Evolutionary conservation across 2,797 vertebrate genomes (phyloP), one percentile per base, ranked within the genome.

Genomic region (Semotilus atromaculatus): DNA sequence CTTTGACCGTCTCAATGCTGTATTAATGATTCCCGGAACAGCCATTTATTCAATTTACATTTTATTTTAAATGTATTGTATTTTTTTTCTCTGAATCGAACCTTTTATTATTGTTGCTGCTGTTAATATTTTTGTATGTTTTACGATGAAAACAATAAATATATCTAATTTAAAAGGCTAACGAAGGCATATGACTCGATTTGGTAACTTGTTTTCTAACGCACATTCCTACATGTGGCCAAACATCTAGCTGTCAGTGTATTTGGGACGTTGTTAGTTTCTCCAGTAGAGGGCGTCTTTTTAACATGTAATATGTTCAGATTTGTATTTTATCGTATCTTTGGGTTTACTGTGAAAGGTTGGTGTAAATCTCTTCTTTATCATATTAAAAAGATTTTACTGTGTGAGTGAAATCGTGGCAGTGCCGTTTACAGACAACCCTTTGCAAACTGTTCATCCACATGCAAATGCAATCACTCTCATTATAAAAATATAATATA

Each of bases 391-490:
- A 45, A 14, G 11, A 45, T 45, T 45, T 45, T 45, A 45, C 43
- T 45, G 43, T 45, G 43, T 45, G 13, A 45, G 43, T 45, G 13
- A 31, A 58, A 9, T 71, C 21, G 11, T 68, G 18, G n/a, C n/a
- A 43, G 68, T 73, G 68, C 5, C 26, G 26, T 34, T 45, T 45
- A 7, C 43, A 62, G 19, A 51, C 26, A 48, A 64, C 31, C 36
- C 71, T 53, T 10, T 18, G 45, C 26, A 23, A 67, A 68, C 81
- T 53, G 81, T 82, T 38, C 11, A 53, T 83, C 60, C 23, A 53
- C 23, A 83, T 55, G n/a, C 7, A 83, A 45, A 45, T 45, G 43
- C 13, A 68, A 83, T 45, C 36, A 4, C 31, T 64, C 16, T 66
- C 16, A 14, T 45, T 16, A 4, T 45, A 45, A 5, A 45, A 45